Percentiles rank a stretch among this genome's conserved stretches.
These are phyloP conservation scores for Drosophila pseudoananassae DNA, from an alignment of 1,140 invertebrate species.

Conservation along the genomic window DNA sequence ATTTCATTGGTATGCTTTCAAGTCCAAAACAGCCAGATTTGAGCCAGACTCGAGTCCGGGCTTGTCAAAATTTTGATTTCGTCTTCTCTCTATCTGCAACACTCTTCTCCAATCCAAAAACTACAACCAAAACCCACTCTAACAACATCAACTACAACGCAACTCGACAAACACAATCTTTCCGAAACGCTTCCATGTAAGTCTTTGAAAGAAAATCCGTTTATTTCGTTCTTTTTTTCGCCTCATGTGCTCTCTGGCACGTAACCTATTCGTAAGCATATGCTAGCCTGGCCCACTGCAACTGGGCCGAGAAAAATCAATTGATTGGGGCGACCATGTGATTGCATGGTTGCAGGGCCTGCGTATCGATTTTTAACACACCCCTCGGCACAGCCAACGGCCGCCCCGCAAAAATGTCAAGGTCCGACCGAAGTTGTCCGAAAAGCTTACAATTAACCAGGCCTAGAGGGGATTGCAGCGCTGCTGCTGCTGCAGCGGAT, in stretches of 20 bases:
- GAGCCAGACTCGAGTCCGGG: conserved; percentile 1
- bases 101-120: conserved; percentile 1
- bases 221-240: conserved; percentile 11
- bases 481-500: conserved; percentile 17
- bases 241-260: conserved; percentile 12
- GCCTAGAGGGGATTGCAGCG: conserved; percentile 42
- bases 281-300: conserved; percentile 35
- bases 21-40: neutral
- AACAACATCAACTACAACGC: conserved; percentile 37
- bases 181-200: conserved; percentile 57
- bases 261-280: conserved; percentile 47
- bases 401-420: conserved; percentile 56
- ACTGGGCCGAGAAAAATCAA: conserved; percentile 64
- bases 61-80: conserved; percentile 14
- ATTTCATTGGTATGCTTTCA: conserved; percentile 83
- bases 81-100: conserved; percentile 25
- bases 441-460: conserved; percentile 7
- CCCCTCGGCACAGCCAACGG: neutral
- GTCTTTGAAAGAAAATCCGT: conserved; percentile 39
- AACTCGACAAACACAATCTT: conserved; percentile 34
- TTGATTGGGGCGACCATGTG: conserved; percentile 25
- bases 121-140: conserved; percentile 32
- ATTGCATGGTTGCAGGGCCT: conserved; percentile 18
- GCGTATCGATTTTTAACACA: conserved; percentile 61
- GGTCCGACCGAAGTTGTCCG: conserved; percentile 31